Percentiles rank a stretch among this genome's conserved stretches.
Evolutionary conservation across 2,888 invertebrate species (phyloP).

Genomic region (Rhabditoides inermis): DNA sequence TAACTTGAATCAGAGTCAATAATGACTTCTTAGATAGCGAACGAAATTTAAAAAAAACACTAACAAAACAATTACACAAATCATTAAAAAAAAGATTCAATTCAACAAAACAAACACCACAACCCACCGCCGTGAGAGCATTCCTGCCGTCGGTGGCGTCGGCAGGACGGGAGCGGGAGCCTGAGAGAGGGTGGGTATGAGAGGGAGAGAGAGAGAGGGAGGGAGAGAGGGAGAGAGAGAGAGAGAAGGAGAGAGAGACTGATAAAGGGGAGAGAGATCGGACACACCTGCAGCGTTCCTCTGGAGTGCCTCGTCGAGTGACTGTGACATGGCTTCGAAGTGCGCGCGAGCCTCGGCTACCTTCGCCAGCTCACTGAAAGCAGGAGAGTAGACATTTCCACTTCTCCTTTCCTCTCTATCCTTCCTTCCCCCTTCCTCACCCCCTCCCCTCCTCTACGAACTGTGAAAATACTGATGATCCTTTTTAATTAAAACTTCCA

Average conservation of each 20-base stretch:
- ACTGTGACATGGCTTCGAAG: conserved; percentile 56
- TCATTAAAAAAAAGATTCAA: too few species aligned
- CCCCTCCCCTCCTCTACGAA: not conserved
- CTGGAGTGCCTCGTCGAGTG: conserved; percentile 54
- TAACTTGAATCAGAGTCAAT: too few species aligned
- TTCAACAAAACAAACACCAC: conserved; percentile 72
- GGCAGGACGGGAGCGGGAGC: conserved; percentile 22
- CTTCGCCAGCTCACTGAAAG: conserved; percentile 54
- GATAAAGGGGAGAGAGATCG: too few species aligned
- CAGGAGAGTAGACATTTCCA: not conserved
- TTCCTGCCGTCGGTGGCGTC: conserved; percentile 55
- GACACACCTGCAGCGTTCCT: conserved; percentile 51
- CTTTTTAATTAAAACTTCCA: too few species aligned
- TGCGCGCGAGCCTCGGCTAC: conserved; percentile 55
- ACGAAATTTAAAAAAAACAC: too few species aligned
- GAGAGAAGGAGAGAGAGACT: too few species aligned
- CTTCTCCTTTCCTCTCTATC: too few species aligned
- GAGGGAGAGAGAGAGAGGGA: too few species aligned
- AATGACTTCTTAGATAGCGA: too few species aligned
- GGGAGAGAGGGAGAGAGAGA: too few species aligned
- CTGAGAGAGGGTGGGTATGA: not conserved
- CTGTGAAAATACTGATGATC: not conserved
- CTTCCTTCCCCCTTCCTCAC: not conserved
- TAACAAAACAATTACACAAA: too few species aligned
- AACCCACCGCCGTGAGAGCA: conserved; percentile 71